Conservation (phyloP, 1,140 invertebrate genomes). For the Lineus longissimus region DNA sequence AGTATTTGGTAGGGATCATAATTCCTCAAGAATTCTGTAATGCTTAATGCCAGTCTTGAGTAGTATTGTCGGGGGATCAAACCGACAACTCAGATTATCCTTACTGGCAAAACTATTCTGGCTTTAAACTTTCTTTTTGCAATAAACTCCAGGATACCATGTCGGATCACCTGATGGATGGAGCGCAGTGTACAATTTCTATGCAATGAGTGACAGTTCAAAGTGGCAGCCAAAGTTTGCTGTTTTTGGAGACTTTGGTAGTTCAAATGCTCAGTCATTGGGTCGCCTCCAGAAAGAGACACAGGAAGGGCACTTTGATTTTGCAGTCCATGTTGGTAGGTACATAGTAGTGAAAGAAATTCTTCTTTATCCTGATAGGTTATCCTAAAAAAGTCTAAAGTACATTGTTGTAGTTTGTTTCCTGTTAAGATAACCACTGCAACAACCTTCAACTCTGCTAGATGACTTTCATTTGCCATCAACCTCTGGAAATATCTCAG, state of each 20-base stretch:
- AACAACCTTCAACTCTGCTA: no score
- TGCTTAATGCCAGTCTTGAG: no score
- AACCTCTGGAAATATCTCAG: no score
- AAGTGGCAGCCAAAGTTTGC: slow-evolving; percentile 76
- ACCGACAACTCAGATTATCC: no score
- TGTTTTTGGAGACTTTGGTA: slow-evolving; percentile 87
- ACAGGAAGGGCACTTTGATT: slow-evolving; percentile 72
- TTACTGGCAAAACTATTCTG: background rate
- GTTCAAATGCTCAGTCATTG: slow-evolving; percentile 74
- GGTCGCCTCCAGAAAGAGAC: slow-evolving; percentile 74
- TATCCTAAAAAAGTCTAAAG: no score
- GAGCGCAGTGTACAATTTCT: slow-evolving; percentile 31
- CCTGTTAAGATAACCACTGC: no score
- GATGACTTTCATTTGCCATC: no score
- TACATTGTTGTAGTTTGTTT: no score
- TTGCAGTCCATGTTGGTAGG: slow-evolving; percentile 77
- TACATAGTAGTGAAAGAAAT: background rate
- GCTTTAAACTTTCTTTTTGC: background rate
- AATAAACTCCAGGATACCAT: slow-evolving; percentile 32
- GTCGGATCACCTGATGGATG: slow-evolving; percentile 33
- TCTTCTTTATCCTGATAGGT: background rate
- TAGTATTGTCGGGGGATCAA: no score
- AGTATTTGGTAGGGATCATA: no score
- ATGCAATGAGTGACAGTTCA: slow-evolving; percentile 26
- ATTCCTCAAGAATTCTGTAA: no score